phyloP scores from a whole-genome alignment of 2,888 invertebrate genomes.

The Drosophila paucipuncta region DNA sequence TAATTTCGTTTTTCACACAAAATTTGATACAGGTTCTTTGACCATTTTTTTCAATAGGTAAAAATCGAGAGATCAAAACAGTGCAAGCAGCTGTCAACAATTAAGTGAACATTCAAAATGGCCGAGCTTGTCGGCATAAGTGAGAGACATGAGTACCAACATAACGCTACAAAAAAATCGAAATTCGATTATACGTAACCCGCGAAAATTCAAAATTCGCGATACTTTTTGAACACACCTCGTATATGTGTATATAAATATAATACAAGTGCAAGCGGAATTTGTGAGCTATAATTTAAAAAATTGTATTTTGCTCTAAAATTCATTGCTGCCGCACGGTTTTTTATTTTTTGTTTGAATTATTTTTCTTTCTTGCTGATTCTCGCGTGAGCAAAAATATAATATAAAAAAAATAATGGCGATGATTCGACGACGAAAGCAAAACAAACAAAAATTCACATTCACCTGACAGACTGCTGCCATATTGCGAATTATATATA shows the following conservation, averaged over 20 bases:
- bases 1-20: too few relatives aligned
- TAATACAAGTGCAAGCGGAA: neutral
- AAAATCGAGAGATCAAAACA: too few relatives aligned
- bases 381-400: constrained; percentile 24
- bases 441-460: constrained; percentile 34
- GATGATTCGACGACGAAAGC: constrained; percentile 16
- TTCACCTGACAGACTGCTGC: constrained; percentile 23
- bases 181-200: too few relatives aligned
- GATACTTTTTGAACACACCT: too few relatives aligned
- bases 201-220: too few relatives aligned
- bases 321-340: constrained; percentile 36
- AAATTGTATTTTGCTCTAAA: neutral
- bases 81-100: too few relatives aligned
- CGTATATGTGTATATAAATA: neutral
- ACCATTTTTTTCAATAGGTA: too few relatives aligned
- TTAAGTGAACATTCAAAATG: too few relatives aligned
- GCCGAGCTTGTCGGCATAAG: too few relatives aligned
- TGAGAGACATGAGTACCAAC: too few relatives aligned
- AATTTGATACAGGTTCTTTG: too few relatives aligned
- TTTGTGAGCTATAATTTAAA: neutral
- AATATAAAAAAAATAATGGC: neutral
- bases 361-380: neutral
- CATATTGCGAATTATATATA: constrained; percentile 36
- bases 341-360: constrained; percentile 27
- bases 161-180: too few relatives aligned